Evolutionary conservation across 2,113 vertebrate species (phyloP).

Genomic region (Corythaeola cristata): DNA sequence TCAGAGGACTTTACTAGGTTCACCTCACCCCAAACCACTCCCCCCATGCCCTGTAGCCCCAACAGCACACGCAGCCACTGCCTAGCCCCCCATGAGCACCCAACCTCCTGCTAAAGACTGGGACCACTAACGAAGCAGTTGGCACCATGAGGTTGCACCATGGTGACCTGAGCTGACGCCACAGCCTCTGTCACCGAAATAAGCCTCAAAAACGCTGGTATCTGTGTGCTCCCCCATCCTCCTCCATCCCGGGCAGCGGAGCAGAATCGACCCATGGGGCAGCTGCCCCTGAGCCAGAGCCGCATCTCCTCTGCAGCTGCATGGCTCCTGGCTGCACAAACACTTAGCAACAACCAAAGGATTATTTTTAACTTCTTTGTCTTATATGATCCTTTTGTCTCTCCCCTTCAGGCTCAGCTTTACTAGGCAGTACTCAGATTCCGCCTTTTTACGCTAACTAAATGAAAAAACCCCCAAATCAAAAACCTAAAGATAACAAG

Average conservation of each 20-base stretch:
- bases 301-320: neutral
- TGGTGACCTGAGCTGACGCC: neutral
- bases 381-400: neutral
- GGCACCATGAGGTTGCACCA: neutral
- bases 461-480: neutral
- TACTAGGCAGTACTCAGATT: neutral
- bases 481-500: neutral
- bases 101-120: neutral
- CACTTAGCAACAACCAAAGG: neutral
- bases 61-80: accelerated
- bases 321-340: neutral
- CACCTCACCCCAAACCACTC: neutral
- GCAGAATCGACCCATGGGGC: neutral
- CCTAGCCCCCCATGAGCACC: accelerated
- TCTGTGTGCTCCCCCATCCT: neutral
- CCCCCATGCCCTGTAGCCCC: neutral
- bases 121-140: neutral
- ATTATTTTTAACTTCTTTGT: neutral
- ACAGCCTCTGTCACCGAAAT: neutral
- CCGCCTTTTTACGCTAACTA: neutral
- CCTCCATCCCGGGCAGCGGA: neutral
- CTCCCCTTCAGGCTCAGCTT: neutral
- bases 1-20: neutral
- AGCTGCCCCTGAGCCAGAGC: accelerated
- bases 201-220: neutral